Evolutionary conservation across 2,888 invertebrate genomes (phyloP).

Genomic region (Ochropleura plecta): DNA sequence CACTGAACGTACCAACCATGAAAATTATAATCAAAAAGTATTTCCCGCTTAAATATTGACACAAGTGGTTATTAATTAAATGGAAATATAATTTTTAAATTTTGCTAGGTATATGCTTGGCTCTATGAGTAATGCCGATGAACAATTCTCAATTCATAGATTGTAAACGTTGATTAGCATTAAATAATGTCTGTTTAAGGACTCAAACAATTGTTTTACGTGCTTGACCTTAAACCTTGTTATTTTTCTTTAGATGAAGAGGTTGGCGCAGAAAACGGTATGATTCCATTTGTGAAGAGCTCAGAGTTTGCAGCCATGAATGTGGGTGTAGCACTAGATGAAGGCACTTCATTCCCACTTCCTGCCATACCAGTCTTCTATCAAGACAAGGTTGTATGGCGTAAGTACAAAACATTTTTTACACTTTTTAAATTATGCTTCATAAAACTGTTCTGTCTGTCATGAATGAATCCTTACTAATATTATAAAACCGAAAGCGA

Average conservation of each 20-base stretch:
- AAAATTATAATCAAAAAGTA: neutral
- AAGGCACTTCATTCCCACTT: slow-evolving; percentile 92
- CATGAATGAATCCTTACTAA: neutral
- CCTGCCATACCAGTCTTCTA: slow-evolving; percentile 90
- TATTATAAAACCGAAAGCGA: too few relatives aligned
- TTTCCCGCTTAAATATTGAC: neutral
- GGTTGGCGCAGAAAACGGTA: slow-evolving; percentile 93
- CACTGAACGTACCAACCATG: neutral
- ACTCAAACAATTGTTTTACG: neutral
- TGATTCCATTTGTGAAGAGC: slow-evolving; percentile 92
- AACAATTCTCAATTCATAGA: neutral
- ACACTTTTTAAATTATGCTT: neutral
- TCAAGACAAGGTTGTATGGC: slow-evolving; percentile 94
- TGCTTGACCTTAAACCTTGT: neutral
- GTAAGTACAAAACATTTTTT: slow-evolving; percentile 88
- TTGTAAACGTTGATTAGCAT: too few relatives aligned
- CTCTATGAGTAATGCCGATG: neutral
- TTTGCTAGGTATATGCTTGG: neutral
- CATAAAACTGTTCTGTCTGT: neutral
- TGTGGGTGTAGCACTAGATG: slow-evolving; percentile 95
- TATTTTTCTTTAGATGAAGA: slow-evolving; percentile 93
- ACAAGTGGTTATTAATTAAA: neutral
- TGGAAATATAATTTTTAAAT: neutral
- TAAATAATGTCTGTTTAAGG: neutral
- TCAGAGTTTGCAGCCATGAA: slow-evolving; percentile 93